Base-by-base conservation (phyloP, 2,113 vertebrate species). In the Apteryx mantelli region DNA sequence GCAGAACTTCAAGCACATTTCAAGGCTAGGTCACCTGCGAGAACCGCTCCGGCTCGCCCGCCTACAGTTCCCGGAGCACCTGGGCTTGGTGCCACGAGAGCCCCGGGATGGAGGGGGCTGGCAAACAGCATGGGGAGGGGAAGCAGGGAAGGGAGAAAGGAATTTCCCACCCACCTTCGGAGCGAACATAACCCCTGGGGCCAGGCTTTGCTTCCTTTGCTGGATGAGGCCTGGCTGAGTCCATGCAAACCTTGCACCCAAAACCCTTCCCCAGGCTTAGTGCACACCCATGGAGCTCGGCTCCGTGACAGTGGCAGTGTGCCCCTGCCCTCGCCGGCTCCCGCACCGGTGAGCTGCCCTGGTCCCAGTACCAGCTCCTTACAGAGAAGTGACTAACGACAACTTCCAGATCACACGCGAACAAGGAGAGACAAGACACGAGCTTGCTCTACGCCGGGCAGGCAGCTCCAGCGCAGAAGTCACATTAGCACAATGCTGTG, bases 111-210 rank as follows among this genome's bases (percentile, higher is more conserved):
- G n/a, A 80, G 13, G 10, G 53, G 46, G 15, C 68, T 88, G 71
- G 63, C 36, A 90, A 88, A 88, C 4, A 1, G 58, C 75, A 88
- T 0, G 1, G 48, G 75, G 36, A 89, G 44, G 46, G 28, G 78
- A 93, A 82, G 48, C 24, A 71, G 13, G 17, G 48, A 87, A 82
- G 25, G n/a, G 40, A 82, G 74, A 93, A 96, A 90, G 75, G 36
- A 93, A 95, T 91, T 93, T 90, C 68, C 87, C 75, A 81, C 46
- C 78, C 1, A 5, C 36, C 82, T 88, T 66, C 66, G 68, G 55
- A 90, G 55, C 5, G 0, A 93, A 85, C 46, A 42, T 24, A 86
- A 87, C 3, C 34, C 60, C 79, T 66, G 40, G 20, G 42, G 55
- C 75, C 68, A 93, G 36, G 34, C 3, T 0, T 38, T 86, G 21